Conservation (phyloP, 2,797 vertebrate genomes). For the Crocidura indochinensis region DNA sequence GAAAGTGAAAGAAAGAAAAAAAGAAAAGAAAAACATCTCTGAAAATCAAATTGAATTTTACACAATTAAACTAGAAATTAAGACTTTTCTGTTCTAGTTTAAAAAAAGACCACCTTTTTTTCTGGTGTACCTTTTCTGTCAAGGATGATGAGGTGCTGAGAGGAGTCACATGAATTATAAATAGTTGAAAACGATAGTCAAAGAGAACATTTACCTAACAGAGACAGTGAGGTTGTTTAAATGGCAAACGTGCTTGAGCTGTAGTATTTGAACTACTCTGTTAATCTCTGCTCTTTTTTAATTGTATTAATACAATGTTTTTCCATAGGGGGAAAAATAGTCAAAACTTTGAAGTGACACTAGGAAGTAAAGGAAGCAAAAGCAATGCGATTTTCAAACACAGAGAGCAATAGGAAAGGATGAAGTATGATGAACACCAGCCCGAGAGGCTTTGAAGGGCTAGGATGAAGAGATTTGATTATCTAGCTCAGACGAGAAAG, state of each 20-base stretch:
- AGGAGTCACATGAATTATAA: no score
- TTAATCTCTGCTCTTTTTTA: neutral
- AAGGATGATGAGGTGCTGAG: neutral
- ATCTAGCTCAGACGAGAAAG: conserved; percentile 65
- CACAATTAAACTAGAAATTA: neutral
- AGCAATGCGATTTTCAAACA: conserved; percentile 66
- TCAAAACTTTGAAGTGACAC: conserved; percentile 41
- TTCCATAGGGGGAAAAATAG: conserved; percentile 11
- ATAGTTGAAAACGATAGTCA: no score
- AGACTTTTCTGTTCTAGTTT: neutral
- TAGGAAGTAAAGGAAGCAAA: conserved; percentile 63
- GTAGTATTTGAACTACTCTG: conserved; percentile 10
- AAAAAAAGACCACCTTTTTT: neutral
- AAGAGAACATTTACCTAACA: no score
- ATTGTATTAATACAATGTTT: conserved; percentile 56
- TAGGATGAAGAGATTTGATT: conserved; percentile 72
- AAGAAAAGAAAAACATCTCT: no score
- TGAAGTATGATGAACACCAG: conserved; percentile 15
- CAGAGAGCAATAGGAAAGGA: conserved; percentile 59
- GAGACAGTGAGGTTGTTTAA: neutral
- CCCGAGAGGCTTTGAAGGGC: conserved; percentile 42
- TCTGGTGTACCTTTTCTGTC: neutral
- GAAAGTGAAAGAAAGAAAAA: no score
- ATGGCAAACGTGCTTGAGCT: neutral
- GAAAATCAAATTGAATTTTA: neutral